Evolutionary conservation across 1,140 invertebrate species (phyloP).

Genomic region (Drosophila virilis): DNA sequence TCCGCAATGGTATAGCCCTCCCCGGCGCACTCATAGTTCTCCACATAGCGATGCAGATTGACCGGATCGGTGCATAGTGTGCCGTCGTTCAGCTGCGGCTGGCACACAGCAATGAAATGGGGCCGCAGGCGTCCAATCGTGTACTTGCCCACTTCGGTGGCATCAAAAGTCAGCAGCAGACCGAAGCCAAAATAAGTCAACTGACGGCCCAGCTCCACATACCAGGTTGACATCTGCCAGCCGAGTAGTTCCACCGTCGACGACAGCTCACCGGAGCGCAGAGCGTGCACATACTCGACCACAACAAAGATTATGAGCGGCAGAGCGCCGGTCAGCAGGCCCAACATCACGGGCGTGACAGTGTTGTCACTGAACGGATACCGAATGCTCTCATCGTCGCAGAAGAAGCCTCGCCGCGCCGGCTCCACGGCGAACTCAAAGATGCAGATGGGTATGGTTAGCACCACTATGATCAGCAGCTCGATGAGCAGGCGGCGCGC

Average conservation of each 20-base stretch:
- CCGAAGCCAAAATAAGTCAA: constrained; percentile 93
- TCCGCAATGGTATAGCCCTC: constrained; percentile 85
- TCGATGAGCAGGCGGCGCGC: constrained; percentile 58
- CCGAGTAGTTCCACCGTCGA: constrained; percentile 49
- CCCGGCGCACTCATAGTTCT: constrained; percentile 87
- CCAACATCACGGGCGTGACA: constrained; percentile 91
- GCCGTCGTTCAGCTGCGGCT: constrained; percentile 86
- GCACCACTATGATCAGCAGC: constrained; percentile 62
- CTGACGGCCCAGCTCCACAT: constrained; percentile 88
- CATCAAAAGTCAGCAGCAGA: constrained; percentile 90
- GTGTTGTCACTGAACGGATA: constrained; percentile 93
- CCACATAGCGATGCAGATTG: constrained; percentile 88
- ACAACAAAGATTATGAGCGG: constrained; percentile 51
- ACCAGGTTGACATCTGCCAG: constrained; percentile 87
- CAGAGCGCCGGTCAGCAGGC: constrained; percentile 89
- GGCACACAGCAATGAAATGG: constrained; percentile 93
- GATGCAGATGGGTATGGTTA: constrained; percentile 87
- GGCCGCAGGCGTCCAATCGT: constrained; percentile 95
- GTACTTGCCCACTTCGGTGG: constrained; percentile 96
- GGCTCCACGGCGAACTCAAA: constrained; percentile 90
- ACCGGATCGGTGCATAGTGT: constrained; percentile 85
- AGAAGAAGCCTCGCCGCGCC: constrained; percentile 96
- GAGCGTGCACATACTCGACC: constrained; percentile 61
- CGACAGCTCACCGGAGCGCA: constrained; percentile 46
- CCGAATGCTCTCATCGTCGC: constrained; percentile 95